These are phyloP conservation scores for Oreochromis mossambicus DNA, from an alignment of 2,797 vertebrate species.

Conservation along the genomic window DNA sequence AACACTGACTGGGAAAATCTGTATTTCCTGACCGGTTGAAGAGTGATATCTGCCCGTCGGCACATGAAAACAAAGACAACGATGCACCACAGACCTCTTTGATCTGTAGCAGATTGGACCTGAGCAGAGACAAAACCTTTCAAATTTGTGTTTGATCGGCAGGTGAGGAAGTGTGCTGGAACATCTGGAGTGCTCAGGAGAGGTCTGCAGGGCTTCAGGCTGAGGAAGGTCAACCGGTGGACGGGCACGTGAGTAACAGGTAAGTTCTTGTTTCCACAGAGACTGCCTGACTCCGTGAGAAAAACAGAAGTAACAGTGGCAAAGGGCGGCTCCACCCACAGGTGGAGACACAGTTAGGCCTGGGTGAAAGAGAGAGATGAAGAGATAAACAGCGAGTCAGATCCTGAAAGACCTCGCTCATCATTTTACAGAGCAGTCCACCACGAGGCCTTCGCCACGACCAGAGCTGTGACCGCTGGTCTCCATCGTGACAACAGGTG, in stretches of 20 bases:
- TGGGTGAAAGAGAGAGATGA: neutral
- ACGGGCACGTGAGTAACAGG: neutral
- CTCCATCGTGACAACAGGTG: neutral
- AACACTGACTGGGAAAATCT: neutral
- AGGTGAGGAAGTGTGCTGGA: neutral
- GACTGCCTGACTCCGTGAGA: neutral
- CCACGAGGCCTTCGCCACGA: neutral
- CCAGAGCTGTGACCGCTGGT: neutral
- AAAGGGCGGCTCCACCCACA: neutral
- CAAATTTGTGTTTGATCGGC: neutral
- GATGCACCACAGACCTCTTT: neutral
- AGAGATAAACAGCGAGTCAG: neutral
- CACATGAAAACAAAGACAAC: neutral
- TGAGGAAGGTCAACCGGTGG: neutral
- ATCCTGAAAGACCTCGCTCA: neutral
- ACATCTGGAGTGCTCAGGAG: neutral
- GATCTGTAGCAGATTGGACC: neutral
- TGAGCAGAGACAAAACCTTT: neutral
- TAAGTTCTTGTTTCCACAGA: neutral
- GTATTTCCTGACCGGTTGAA: neutral
- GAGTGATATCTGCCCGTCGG: no score
- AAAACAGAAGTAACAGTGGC: neutral
- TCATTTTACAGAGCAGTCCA: neutral
- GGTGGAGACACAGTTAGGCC: neutral
- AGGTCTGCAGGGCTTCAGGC: neutral